Evolutionary conservation across 2,113 vertebrate species (phyloP).

Genomic region (Chionomys nivalis): DNA sequence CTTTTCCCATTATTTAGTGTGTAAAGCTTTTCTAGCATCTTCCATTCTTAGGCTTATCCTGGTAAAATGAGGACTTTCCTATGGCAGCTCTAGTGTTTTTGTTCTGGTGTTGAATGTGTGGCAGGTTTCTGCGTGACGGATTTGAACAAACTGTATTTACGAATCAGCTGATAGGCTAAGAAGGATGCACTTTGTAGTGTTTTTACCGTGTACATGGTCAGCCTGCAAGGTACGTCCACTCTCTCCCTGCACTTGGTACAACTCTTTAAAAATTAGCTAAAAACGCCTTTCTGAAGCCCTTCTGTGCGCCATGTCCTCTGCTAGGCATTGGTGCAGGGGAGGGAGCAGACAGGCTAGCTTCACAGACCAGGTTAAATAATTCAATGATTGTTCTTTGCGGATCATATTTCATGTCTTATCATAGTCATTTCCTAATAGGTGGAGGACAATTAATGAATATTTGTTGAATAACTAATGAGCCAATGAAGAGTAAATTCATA

Average conservation of each 20-base stretch:
- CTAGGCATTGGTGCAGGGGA: not conserved
- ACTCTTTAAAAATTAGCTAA: not conserved
- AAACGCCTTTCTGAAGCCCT: not conserved
- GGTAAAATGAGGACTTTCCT: not conserved
- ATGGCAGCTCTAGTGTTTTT: not conserved
- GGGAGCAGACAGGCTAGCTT: not conserved
- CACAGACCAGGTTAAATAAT: not conserved
- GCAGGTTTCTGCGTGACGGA: not conserved
- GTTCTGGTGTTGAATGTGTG: not conserved
- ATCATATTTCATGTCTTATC: not conserved
- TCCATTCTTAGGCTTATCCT: not conserved
- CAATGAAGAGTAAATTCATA: constrained; percentile 20
- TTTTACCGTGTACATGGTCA: not conserved
- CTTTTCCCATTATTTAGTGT: not conserved
- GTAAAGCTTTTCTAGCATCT: not conserved
- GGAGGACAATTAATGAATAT: not conserved
- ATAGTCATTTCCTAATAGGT: not conserved
- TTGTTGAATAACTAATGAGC: not conserved
- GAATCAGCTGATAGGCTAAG: not conserved
- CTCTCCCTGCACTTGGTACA: not conserved
- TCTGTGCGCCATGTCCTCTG: not conserved
- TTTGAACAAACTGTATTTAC: constrained; percentile 17
- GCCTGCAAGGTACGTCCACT: not conserved
- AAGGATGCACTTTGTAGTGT: not conserved
- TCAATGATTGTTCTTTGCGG: not conserved